Evolutionary conservation across 2,888 invertebrate genomes (phyloP).

Genomic region (Pterostichus niger): DNA sequence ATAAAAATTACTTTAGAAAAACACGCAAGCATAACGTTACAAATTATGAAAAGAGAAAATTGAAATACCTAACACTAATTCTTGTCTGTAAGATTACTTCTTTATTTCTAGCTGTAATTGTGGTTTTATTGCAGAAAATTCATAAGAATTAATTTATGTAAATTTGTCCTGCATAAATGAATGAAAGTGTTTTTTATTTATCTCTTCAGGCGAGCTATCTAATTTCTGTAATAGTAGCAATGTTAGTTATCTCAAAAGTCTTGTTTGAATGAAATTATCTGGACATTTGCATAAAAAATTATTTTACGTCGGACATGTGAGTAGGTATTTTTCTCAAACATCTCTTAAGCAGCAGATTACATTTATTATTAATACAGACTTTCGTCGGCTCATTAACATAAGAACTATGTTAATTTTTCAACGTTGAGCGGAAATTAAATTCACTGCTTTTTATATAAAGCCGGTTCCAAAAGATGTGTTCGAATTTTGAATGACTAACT

Average conservation of each 20-base stretch:
- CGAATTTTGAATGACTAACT: no score
- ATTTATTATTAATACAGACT: slow-evolving; percentile 51
- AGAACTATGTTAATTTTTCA: slow-evolving; percentile 49
- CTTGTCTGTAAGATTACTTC: no score
- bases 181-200: slow-evolving; percentile 24
- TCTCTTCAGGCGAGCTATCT: slow-evolving; percentile 10
- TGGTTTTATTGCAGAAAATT: no score
- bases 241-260: slow-evolving; percentile 44
- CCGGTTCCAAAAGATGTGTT: no score
- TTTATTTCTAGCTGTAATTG: no score
- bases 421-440: slow-evolving; percentile 30
- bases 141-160: slow-evolving; percentile 20
- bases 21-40: background rate
- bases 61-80: slow-evolving; percentile 3
- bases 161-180: background rate
- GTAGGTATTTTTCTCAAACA: slow-evolving; percentile 38
- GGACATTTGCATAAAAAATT: slow-evolving; percentile 48
- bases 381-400: slow-evolving; percentile 52
- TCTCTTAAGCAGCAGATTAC: slow-evolving; percentile 36
- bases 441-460: background rate
- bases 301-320: slow-evolving; percentile 25
- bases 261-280: slow-evolving; percentile 45
- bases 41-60: background rate
- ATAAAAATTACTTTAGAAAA: background rate
- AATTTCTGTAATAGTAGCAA: slow-evolving; percentile 34